These are phyloP conservation scores for Lacerta viridis DNA, from an alignment of 2,797 vertebrate genomes.

Conservation along the genomic window DNA sequence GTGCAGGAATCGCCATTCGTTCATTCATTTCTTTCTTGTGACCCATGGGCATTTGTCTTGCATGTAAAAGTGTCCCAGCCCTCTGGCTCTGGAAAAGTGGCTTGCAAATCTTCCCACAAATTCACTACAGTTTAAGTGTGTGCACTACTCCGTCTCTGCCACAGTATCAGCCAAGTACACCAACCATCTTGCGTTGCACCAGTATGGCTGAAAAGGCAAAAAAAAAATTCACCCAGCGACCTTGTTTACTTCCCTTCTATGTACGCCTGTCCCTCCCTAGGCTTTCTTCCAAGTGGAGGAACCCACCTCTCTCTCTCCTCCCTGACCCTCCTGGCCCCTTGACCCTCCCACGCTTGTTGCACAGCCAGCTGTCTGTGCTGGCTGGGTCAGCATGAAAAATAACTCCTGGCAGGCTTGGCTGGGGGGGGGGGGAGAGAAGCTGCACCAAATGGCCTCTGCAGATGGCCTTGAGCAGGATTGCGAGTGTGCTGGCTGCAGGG, in stretches of 20 bases:
- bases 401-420: constrained; percentile 16
- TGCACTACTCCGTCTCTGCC: not conserved
- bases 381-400: constrained; percentile 11
- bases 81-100: not conserved
- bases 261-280: not conserved
- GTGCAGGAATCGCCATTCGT: not conserved
- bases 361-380: constrained; percentile 44
- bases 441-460: constrained; percentile 41
- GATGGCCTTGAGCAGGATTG: constrained; percentile 30
- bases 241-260: not conserved
- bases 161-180: not conserved
- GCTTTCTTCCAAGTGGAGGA: not conserved
- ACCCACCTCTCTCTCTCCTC: not conserved
- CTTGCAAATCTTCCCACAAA: not conserved
- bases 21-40: not conserved
- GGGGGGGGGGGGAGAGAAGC: not conserved
- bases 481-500: not conserved
- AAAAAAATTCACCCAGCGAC: not conserved
- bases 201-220: not conserved
- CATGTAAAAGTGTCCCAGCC: not conserved
- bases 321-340: constrained; percentile 16
- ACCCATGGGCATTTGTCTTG: not conserved
- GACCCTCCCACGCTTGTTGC: constrained; percentile 17
- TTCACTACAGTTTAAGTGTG: not conserved
- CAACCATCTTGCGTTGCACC: constrained; percentile 12